phyloP scores from a whole-genome alignment of 2,113 vertebrate species.

The Sula dactylatra region DNA sequence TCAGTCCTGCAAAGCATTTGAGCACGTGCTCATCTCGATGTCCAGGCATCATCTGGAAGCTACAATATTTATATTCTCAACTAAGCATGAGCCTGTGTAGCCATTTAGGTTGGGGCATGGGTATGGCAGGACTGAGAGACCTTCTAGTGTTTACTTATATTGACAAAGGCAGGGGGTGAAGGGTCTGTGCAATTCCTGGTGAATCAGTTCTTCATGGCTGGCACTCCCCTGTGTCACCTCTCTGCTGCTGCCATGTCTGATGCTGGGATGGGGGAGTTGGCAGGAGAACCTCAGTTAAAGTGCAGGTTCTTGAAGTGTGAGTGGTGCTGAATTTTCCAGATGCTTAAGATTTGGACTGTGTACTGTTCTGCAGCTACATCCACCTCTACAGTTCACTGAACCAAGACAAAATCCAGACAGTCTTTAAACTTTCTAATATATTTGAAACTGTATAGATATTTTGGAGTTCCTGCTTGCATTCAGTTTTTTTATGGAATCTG shows the following conservation, averaged over 20 bases:
- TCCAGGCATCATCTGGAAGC: neutral
- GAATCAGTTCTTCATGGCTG: neutral
- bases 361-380: neutral
- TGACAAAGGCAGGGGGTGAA: neutral
- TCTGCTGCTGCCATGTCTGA: neutral
- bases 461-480: neutral
- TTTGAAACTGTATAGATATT: neutral
- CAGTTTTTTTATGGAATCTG: neutral
- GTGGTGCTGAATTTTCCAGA: neutral
- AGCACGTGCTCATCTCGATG: rapidly evolving
- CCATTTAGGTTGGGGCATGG: neutral
- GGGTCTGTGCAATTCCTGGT: neutral
- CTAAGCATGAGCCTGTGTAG: neutral
- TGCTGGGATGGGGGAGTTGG: neutral
- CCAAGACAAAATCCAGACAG: neutral
- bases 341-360: neutral
- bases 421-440: neutral
- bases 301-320: neutral
- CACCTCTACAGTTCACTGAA: neutral
- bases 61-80: neutral
- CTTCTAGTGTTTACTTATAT: neutral
- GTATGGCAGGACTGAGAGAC: neutral
- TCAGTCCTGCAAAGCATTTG: neutral
- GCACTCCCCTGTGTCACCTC: neutral
- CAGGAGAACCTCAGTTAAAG: neutral